Evolutionary conservation across 2,888 invertebrate genomes (phyloP).

Genomic region (Calliopum simillimum): DNA sequence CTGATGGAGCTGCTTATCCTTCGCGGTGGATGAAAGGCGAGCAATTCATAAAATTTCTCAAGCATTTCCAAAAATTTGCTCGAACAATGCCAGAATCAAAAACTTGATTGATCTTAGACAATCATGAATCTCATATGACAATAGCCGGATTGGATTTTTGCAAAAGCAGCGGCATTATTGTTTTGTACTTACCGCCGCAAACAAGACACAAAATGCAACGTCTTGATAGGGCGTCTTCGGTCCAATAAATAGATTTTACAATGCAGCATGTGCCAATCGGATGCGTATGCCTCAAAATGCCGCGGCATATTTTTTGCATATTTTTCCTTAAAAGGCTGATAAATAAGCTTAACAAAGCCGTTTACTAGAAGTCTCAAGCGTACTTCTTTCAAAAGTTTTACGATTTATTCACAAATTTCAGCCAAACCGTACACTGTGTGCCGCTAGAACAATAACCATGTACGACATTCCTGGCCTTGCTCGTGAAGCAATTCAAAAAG

Average conservation of each 20-base stretch:
- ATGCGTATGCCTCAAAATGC: conserved; percentile 6
- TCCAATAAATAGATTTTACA: conserved; percentile 3
- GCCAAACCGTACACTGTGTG: too few species aligned
- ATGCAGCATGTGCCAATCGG: conserved; percentile 6
- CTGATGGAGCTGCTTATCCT: not conserved
- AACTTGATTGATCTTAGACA: too few species aligned
- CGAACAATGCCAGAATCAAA: too few species aligned
- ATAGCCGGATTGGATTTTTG: not conserved
- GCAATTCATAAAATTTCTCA: conserved; percentile 10
- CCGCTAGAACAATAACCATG: not conserved
- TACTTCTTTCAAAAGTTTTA: too few species aligned
- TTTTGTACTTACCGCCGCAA: conserved; percentile 4
- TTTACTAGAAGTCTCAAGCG: too few species aligned
- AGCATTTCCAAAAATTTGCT: conserved; percentile 12
- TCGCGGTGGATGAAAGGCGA: conserved; percentile 7
- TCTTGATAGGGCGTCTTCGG: conserved; percentile 6
- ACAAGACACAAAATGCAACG: conserved; percentile 9
- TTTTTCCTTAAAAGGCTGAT: too few species aligned
- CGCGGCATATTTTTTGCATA: too few species aligned
- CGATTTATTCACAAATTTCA: too few species aligned
- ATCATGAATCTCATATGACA: too few species aligned
- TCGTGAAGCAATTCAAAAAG: too few species aligned
- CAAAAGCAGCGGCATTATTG: conserved; percentile 7
- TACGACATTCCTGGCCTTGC: too few species aligned
- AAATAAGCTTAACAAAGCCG: too few species aligned